Conservation (phyloP, 2,888 invertebrate genomes). For the Physocephala rufipes region DNA sequence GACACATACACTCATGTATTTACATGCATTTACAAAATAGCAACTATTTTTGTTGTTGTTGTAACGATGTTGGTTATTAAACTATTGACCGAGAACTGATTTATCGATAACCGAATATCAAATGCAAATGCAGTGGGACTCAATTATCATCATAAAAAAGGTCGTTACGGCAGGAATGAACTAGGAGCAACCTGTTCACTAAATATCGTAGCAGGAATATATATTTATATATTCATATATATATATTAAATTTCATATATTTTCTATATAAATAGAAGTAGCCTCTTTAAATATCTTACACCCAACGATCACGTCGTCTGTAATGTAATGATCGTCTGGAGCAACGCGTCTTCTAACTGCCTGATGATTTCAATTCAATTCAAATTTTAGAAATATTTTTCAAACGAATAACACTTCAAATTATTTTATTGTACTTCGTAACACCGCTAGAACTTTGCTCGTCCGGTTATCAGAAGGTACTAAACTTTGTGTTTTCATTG, state of each 20-base stretch:
- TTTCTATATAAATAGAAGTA: too few relatives aligned
- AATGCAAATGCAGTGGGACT: not conserved
- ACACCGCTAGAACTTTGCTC: slow-evolving; percentile 52
- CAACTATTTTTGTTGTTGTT: not conserved
- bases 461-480: slow-evolving; percentile 57
- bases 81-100: slow-evolving; percentile 9
- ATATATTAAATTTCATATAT: too few relatives aligned
- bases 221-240: not conserved
- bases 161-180: not conserved
- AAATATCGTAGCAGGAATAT: not conserved
- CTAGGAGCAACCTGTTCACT: not conserved
- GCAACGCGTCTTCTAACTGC: not conserved
- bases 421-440: slow-evolving; percentile 27
- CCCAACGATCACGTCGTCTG: not conserved
- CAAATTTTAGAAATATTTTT: slow-evolving; percentile 18
- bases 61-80: not conserved
- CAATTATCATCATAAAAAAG: not conserved
- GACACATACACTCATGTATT: not conserved
- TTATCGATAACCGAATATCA: slow-evolving; percentile 4
- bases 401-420: slow-evolving; percentile 1
- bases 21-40: not conserved
- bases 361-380: not conserved
- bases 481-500: slow-evolving; percentile 43
- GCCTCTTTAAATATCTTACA: not conserved
- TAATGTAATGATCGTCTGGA: not conserved